phyloP scores from a whole-genome alignment of 2,888 invertebrate genomes.

The Drosophila tanythrix region DNA sequence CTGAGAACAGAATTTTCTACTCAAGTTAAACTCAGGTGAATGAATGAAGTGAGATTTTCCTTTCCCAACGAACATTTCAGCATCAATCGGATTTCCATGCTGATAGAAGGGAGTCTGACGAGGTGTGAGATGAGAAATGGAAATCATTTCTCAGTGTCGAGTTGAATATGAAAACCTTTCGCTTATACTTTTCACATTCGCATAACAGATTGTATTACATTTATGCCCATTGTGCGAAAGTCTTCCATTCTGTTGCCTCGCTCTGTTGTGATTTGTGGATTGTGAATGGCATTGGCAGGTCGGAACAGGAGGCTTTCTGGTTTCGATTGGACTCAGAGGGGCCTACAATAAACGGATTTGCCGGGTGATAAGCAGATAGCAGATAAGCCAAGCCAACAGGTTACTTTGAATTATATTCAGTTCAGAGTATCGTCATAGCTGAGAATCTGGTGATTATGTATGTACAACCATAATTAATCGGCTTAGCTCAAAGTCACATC shows the following conservation, averaged over 20 bases:
- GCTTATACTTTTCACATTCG: slow-evolving; percentile 35
- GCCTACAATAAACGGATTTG: slow-evolving; percentile 28
- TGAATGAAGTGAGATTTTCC: slow-evolving; percentile 1
- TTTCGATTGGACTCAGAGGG: slow-evolving; percentile 18
- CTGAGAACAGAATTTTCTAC: slow-evolving; percentile 35
- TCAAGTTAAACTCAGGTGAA: slow-evolving; percentile 13
- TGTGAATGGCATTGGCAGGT: slow-evolving; percentile 10
- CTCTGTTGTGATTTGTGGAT: slow-evolving; percentile 12
- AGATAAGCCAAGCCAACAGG: slow-evolving; percentile 27
- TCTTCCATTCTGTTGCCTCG: slow-evolving; percentile 21
- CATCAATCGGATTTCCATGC: slow-evolving; percentile 40
- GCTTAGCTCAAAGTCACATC: neutral
- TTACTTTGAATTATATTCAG: slow-evolving; percentile 2
- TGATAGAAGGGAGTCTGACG: neutral
- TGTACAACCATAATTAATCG: slow-evolving; percentile 12
- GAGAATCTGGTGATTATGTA: neutral
- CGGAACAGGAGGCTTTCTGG: slow-evolving; percentile 1
- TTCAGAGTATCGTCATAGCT: neutral
- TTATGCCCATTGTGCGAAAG: slow-evolving; percentile 28
- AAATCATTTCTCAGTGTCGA: slow-evolving; percentile 65
- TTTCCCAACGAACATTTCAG: slow-evolving; percentile 12
- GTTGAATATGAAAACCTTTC: slow-evolving; percentile 61
- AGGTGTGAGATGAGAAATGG: slow-evolving; percentile 48
- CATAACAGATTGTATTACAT: slow-evolving; percentile 53
- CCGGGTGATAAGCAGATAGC: slow-evolving; percentile 12